Conservation (phyloP, 2,888 invertebrate genomes). For the Alviniconcha strummeri region DNA sequence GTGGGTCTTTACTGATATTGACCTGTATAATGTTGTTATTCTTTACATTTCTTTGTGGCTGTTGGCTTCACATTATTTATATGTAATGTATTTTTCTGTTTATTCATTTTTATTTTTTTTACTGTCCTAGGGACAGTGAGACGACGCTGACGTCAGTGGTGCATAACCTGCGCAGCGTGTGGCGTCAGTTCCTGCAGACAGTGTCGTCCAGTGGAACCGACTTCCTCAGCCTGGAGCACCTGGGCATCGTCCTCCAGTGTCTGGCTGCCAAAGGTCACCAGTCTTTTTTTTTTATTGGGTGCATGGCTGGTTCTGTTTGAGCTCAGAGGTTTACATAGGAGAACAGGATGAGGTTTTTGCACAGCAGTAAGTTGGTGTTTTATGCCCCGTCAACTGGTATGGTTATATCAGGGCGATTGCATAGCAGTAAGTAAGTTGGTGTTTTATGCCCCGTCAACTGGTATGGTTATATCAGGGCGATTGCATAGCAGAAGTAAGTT, state of each 20-base stretch:
- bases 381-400: too few species aligned
- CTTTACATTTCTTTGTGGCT: background rate
- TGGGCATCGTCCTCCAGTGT: constrained; percentile 56
- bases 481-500: too few species aligned
- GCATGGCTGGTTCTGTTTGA: background rate
- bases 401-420: too few species aligned
- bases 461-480: too few species aligned
- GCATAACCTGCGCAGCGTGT: constrained; percentile 39
- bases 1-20: too few species aligned
- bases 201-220: constrained; percentile 56
- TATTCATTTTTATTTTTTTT: background rate
- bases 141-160: constrained; percentile 30
- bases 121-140: background rate
- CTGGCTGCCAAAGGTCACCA: constrained; percentile 47
- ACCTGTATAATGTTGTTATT: too few species aligned
- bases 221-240: constrained; percentile 61
- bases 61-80: background rate
- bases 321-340: too few species aligned
- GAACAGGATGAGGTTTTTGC: too few species aligned
- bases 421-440: too few species aligned
- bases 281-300: background rate
- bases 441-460: too few species aligned
- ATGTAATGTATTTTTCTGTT: background rate
- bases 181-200: constrained; percentile 50
- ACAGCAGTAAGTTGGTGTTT: too few species aligned